Conservation (phyloP, 1,140 invertebrate species). For the Goniozus legneri region DNA sequence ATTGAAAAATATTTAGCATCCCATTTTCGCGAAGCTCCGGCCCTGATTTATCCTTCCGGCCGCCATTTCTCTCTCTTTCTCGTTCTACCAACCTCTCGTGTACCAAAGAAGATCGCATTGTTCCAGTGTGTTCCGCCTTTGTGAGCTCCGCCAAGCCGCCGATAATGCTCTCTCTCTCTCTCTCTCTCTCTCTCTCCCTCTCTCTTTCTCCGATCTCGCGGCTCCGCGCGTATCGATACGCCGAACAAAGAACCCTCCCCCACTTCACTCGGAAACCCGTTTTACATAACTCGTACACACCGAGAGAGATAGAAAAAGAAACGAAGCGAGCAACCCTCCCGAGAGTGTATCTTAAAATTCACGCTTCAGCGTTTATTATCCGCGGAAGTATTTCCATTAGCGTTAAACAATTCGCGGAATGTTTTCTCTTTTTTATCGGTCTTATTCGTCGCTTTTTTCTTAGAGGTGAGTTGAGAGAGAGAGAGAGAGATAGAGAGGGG, state of each 20-base stretch:
- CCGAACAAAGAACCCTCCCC: too few relatives aligned
- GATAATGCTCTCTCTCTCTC: neutral
- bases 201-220: neutral
- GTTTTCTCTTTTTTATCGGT: too few relatives aligned
- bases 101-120: conserved; percentile 41
- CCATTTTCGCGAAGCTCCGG: too few relatives aligned
- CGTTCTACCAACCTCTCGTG: too few relatives aligned
- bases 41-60: too few relatives aligned
- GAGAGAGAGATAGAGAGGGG: neutral
- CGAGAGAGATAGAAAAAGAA: neutral
- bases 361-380: too few relatives aligned
- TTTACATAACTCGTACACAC: neutral
- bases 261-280: neutral
- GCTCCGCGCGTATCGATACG: conserved; percentile 5
- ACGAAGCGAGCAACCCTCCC: too few relatives aligned
- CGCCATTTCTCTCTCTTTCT: conserved; percentile 24
- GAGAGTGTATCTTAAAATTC: too few relatives aligned
- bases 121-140: conserved; percentile 41
- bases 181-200: neutral
- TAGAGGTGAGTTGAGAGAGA: neutral
- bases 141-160: too few relatives aligned
- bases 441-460: neutral
- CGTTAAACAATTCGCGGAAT: too few relatives aligned
- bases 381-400: too few relatives aligned
- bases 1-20: too few relatives aligned